phyloP scores from a whole-genome alignment of 92 coral and sea anemone genomes.

The Parazoanthus darwini region DNA sequence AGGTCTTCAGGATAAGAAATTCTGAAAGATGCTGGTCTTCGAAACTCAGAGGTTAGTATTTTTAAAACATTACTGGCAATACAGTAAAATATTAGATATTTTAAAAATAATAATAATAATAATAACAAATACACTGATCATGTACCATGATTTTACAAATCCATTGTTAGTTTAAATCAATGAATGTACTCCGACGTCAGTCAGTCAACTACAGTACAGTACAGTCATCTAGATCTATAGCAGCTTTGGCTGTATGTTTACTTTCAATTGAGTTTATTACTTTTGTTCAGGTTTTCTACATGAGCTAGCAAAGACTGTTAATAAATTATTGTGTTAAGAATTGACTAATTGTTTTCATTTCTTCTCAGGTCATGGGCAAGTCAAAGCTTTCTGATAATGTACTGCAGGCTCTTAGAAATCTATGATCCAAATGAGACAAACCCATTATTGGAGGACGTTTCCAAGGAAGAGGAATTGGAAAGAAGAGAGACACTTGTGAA shows the following conservation, averaged over 20 bases:
- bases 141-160: neutral
- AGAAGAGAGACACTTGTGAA: constrained; percentile 17
- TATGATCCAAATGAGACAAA: constrained; percentile 15
- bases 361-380: constrained; percentile 26
- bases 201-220: neutral
- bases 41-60: constrained; percentile 39
- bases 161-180: neutral
- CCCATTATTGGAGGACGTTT: neutral
- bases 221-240: too few species aligned
- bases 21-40: constrained; percentile 33
- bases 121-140: too few species aligned
- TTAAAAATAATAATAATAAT: too few species aligned
- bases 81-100: neutral
- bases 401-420: constrained; percentile 16
- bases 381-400: constrained; percentile 42
- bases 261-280: neutral
- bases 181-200: neutral
- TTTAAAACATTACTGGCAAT: neutral
- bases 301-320: constrained; percentile 9
- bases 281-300: constrained; percentile 26
- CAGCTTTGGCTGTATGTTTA: constrained; percentile 6
- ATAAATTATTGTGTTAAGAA: neutral
- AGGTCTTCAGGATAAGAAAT: neutral
- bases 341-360: constrained; percentile 23
- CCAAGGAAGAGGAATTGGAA: constrained; percentile 31